Evolutionary conservation across 2,888 invertebrate species (phyloP).

Genomic region (Lepidocyrtoides sp.): DNA sequence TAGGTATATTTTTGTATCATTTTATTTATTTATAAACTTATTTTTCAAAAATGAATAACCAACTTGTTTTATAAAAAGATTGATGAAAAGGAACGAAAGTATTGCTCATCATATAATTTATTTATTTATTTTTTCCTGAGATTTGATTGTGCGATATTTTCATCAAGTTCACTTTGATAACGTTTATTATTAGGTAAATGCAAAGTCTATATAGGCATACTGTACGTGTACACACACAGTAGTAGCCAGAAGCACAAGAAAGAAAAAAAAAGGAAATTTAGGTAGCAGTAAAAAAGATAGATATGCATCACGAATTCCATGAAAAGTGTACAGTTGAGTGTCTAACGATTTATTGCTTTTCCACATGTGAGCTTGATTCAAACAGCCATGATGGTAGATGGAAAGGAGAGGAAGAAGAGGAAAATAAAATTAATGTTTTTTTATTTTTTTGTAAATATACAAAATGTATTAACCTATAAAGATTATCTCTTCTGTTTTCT

Average conservation of each 20-base stretch:
- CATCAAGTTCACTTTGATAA: neutral
- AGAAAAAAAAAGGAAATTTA: neutral
- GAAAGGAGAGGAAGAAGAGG: conserved; percentile 7
- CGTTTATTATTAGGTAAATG: neutral
- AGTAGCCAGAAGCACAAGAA: neutral
- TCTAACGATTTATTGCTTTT: conserved; percentile 71
- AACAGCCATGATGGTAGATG: neutral
- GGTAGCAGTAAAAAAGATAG: neutral
- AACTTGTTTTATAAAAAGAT: conserved; percentile 27
- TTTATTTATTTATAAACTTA: conserved; percentile 1
- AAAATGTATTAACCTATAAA: neutral
- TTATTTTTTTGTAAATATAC: conserved; percentile 5
- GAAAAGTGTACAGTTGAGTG: conserved; percentile 25
- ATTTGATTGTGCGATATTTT: conserved; percentile 36
- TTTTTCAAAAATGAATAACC: conserved; percentile 13
- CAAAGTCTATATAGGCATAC: neutral
- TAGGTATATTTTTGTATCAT: no score
- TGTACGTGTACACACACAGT: no score
- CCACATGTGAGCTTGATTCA: conserved; percentile 63
- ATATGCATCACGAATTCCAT: conserved; percentile 70
- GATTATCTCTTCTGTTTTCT: neutral
- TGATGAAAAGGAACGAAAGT: conserved; percentile 40
- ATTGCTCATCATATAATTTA: conserved; percentile 56
- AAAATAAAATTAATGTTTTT: conserved; percentile 57
- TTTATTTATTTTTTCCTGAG: neutral